Evolutionary conservation across 2,113 vertebrate genomes (phyloP), one percentile per base, ranked within the genome.

Genomic region (Garra rufa): DNA sequence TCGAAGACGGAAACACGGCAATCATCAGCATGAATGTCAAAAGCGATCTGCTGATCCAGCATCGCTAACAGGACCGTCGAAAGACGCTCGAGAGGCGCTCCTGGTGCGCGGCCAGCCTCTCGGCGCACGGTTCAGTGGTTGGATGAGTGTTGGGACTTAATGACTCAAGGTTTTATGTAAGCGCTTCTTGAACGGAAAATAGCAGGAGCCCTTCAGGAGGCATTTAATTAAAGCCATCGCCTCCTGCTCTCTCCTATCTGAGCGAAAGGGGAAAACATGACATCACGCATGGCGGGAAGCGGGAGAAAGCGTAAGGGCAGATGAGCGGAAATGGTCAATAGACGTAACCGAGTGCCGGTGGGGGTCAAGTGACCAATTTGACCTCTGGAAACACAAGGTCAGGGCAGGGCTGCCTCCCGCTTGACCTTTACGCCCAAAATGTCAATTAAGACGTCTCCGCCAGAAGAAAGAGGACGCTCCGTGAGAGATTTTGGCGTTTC

Each of bases 221-320:
- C 48, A 34, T 77, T 76, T 83, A 83, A 86, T 86, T 52, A 82
- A 70, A 83, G 24, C 28, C 77, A 75, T 48, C 48, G 28, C 44
- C 21, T 50, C 24, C 19, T 41, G 10, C 38, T 41, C 28, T n/a
- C 81, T 83, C 55, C 48, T 65, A 73, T 67, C 76, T 46, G 15
- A 52, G 85, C 73, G 65, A 30, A 48, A 24, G 50, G 19, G 69
- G 67, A 81, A 76, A 78, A 46, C 15, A 71, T 67, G 57, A 44
- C 70, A 59, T 80, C 74, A 69, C 38, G 0, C 44, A 9, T 19
- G 30, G 78, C 0, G 8, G 21, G 70, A 48, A 70, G 30, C 46
- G 10, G 26, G 30, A 71, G 9, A 34, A 7, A 13, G n/a, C n/a
- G n/a, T n/a, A n/a, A n/a, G 21, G 55, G 77, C 26, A 11, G 55